Evolutionary conservation across 2,113 vertebrate genomes (phyloP), one percentile per base, ranked within the genome.

Genomic region (Lamprotornis superbus): DNA sequence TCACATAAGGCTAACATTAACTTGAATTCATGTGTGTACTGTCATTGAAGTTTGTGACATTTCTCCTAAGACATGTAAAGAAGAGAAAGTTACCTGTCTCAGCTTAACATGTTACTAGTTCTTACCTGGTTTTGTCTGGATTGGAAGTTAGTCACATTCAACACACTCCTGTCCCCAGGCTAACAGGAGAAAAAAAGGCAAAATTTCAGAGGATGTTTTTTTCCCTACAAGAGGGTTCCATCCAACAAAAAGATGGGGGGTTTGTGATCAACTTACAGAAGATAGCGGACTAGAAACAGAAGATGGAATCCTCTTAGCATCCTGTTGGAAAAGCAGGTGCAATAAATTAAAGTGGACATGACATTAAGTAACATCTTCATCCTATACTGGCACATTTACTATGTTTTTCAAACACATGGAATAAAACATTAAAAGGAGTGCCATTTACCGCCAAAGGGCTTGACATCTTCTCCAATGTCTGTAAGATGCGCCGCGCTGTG

Each of bases 391-490:
- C 56, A 80, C 46, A 42, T 42, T 56, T 50, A 52, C 47, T 59
- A 11, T 27, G 33, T 21, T 87, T 91, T 42, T 59, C 71, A 71
- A 84, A 55, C 12, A 65, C 49, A 11, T 5, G 3, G 31, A 88
- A 67, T 31, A 71, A 88, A 89, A 33, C 2, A 21, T 30, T 11
- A 35, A 90, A 90, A 89, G 31, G 46, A 94, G 42, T 24, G 82
- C 15, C 31, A 97, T 94, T 99, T 97, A 99, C 99, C 90, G 98
- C 98, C 71, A 99, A 97, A 52, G 99, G 99, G 89, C 99, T 99
- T 30, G 99, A 99, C 99, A 99, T 99, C 96, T 99, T 99, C 97
- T 99, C 99, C 97, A 99, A 86, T 2, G 99, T 99, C 92, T 99
- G 98, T 86, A 99, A 97, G 95, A 99, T 99, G 69, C 99, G 98